Percentiles rank a stretch among this genome's conserved stretches.
Evolutionary conservation across 2,797 vertebrate species (phyloP).

Genomic region (Pseudochaenichthys georgianus): DNA sequence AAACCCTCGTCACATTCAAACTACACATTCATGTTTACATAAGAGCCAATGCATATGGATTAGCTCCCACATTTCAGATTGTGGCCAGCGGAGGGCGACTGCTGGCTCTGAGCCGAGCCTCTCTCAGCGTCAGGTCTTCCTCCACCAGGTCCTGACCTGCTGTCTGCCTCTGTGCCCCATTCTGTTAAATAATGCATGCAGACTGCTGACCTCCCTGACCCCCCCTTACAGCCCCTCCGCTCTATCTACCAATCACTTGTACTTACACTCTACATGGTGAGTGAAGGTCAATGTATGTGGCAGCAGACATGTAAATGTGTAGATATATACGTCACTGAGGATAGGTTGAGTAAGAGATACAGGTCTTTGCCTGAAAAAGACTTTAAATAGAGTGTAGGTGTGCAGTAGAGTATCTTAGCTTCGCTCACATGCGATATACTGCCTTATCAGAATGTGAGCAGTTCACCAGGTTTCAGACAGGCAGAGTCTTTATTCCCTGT

Average conservation of each 20-base stretch:
- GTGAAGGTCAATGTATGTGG: conserved; percentile 55
- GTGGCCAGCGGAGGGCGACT: conserved; percentile 53
- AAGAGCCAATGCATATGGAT: background rate
- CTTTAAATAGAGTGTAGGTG: background rate
- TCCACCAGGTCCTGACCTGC: conserved; percentile 55
- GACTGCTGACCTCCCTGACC: conserved; percentile 57
- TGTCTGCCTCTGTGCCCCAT: conserved; percentile 40
- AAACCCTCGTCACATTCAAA: background rate
- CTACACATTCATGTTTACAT: background rate
- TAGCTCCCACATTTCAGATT: conserved; percentile 14
- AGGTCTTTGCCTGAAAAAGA: background rate
- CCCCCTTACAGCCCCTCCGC: conserved; percentile 55
- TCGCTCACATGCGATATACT: background rate
- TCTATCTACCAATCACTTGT: conserved; percentile 65
- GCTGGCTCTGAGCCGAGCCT: background rate
- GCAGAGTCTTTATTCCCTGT: background rate
- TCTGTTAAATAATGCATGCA: conserved; percentile 75
- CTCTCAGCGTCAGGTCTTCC: conserved; percentile 31
- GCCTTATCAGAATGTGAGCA: background rate
- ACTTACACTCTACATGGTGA: conserved; percentile 46
- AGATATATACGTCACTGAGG: conserved; percentile 14
- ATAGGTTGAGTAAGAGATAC: conserved; percentile 19
- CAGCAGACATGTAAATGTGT: conserved; percentile 59
- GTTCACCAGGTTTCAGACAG: background rate
- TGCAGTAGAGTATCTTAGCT: background rate